Conservation (phyloP, 2,888 invertebrate species). For the Tenthredo mesomela region DNA sequence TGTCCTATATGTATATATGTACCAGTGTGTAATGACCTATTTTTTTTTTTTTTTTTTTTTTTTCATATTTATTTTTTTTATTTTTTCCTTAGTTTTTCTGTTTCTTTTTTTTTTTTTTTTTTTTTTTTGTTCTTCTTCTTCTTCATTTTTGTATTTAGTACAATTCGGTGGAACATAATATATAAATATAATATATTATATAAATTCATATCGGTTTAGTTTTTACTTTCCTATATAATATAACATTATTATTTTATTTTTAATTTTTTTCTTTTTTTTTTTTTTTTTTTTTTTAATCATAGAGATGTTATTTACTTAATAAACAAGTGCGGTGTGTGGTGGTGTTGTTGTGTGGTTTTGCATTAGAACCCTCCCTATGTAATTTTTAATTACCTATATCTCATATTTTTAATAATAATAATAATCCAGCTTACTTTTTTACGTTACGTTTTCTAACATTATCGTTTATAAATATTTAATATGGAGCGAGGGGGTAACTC, state of each 20-base stretch:
- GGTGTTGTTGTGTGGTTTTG: slow-evolving; percentile 52
- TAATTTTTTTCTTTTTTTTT: slow-evolving; percentile 51
- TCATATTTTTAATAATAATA: slow-evolving; percentile 34
- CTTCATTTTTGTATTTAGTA: slow-evolving; percentile 43
- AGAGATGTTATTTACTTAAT: slow-evolving; percentile 66
- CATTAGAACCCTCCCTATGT: slow-evolving; percentile 41
- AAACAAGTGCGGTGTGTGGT: slow-evolving; percentile 64
- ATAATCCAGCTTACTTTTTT: slow-evolving; percentile 44
- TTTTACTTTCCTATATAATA: slow-evolving; percentile 69
- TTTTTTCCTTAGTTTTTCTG: slow-evolving; percentile 4
- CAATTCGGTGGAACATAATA: slow-evolving; percentile 63
- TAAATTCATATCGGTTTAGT: slow-evolving; percentile 71
- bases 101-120: too few relatives aligned
- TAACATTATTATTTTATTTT: slow-evolving; percentile 64
- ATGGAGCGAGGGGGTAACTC: not conserved
- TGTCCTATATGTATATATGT: slow-evolving; percentile 55
- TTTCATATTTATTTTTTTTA: too few relatives aligned
- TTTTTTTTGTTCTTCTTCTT: not conserved
- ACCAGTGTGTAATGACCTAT: slow-evolving; percentile 57
- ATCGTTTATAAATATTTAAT: slow-evolving; percentile 47
- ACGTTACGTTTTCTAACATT: slow-evolving; percentile 31
- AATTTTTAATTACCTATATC: slow-evolving; percentile 44
- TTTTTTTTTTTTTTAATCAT: slow-evolving; percentile 59
- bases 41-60: not conserved
- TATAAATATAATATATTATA: slow-evolving; percentile 73